Conservation (phyloP, 2,113 vertebrate genomes). For the Melozone crissalis region DNA sequence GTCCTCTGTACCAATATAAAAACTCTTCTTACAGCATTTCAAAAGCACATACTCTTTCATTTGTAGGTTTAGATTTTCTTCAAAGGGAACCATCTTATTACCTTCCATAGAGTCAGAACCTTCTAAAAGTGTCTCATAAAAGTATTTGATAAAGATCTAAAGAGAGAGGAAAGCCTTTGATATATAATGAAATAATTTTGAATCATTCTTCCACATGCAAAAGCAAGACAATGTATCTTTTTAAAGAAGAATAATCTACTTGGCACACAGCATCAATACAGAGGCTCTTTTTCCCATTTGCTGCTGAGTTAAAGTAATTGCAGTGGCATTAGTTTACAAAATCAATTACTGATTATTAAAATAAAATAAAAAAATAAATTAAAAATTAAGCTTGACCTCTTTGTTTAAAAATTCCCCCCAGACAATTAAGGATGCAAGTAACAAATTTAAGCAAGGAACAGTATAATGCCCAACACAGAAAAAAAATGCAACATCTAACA, state of each 20-base stretch:
- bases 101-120: constrained; percentile 17
- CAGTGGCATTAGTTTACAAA: not conserved
- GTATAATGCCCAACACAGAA: not conserved
- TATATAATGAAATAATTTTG: constrained; percentile 57
- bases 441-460: not conserved
- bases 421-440: not conserved
- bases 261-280: not conserved
- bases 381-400: not conserved
- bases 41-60: constrained; percentile 39
- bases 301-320: not conserved
- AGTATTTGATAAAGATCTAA: constrained; percentile 64
- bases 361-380: not conserved
- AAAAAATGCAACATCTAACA: not conserved
- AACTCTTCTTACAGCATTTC: constrained; percentile 17
- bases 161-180: constrained; percentile 44
- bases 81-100: constrained; percentile 46
- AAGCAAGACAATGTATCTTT: constrained; percentile 28
- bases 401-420: not conserved
- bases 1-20: not conserved
- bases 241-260: not conserved
- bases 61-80: constrained; percentile 57
- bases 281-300: not conserved
- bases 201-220: not conserved
- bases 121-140: constrained; percentile 43
- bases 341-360: not conserved